Evolutionary conservation across 2,113 vertebrate genomes (phyloP).

Genomic region (Eptesicus fuscus): DNA sequence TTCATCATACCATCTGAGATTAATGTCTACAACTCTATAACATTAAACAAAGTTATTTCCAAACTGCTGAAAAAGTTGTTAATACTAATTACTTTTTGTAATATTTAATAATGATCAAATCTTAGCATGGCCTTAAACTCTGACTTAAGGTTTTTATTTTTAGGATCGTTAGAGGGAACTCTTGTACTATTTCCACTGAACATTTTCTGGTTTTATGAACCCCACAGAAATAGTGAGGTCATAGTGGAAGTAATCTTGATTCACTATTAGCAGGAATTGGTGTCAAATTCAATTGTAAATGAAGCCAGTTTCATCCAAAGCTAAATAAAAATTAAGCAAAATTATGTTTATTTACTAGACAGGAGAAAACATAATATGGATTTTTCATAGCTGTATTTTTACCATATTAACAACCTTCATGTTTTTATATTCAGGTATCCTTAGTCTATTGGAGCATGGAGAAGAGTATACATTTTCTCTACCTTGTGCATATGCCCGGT

Average conservation of each 20-base stretch:
- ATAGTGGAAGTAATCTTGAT: not conserved
- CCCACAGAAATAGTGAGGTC: not conserved
- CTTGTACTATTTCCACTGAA: not conserved
- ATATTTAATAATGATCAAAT: not conserved
- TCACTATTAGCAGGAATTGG: not conserved
- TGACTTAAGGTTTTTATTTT: not conserved
- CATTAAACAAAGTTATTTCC: not conserved
- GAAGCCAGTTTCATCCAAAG: not conserved
- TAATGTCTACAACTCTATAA: not conserved
- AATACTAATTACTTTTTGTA: not conserved
- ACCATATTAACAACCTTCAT: not conserved
- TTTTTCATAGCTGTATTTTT: not conserved
- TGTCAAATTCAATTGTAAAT: not conserved
- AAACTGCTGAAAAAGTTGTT: not conserved
- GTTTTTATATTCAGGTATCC: slow-evolving; percentile 83
- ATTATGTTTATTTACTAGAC: not conserved
- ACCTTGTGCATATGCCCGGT: slow-evolving; percentile 95
- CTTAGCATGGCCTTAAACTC: not conserved
- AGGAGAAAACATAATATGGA: not conserved
- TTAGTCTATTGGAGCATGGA: slow-evolving; percentile 92
- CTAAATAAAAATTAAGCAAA: slow-evolving; percentile 4
- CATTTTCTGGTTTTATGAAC: not conserved
- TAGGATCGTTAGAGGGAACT: not conserved
- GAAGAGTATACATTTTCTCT: slow-evolving; percentile 97
- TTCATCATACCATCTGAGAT: not conserved